Evolutionary conservation across 2,797 vertebrate genomes (phyloP), one percentile per base, ranked within the genome.

Genomic region (Eulemur albifrons): DNA sequence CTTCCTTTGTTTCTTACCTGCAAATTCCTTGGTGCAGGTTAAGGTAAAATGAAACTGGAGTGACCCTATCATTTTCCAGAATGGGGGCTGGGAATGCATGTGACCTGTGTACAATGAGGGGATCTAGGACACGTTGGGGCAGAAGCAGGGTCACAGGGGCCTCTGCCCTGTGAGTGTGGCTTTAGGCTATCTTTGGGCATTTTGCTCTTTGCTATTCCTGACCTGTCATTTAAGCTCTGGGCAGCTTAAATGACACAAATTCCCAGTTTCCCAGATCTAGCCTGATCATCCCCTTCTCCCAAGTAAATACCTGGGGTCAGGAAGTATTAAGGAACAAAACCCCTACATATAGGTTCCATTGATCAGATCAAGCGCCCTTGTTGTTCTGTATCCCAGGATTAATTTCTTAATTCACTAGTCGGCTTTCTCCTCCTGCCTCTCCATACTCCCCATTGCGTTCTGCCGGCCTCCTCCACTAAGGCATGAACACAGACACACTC

Each of bases 291-390:
- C 15, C 25, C 45, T 79, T 67, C 67, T 77, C n/a, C 15, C 57
- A 21, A 11, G 67, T 52, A 48, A 86, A 72, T 40, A 6, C 5
- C 5, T 23, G 17, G 54, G 40, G 21, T 80, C 81, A 45, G 40
- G 63, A 57, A 35, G 35, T 9, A 32, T 13, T 23, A 27, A 45
- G 70, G 67, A 75, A 15, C 15, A 38, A 11, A 30, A 32, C 4
- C 45, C 61, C 40, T 70, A 5, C 1, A 0, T 10, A 2, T 0
- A 14, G 52, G 38, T 23, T 2, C 4, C 21, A 0, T 2, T 8
- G 77, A 14, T 23, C 43, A 69, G 25, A 10, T 48, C 8, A 8
- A 18, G 43, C 57, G 20, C 54, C 25, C 90, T 5, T 1, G 27
- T 11, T 15, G n/a, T 76, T 50, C 54, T 76, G 7, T 38, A 11